A percentile compares a stretch with the other conserved stretches of the same genome.
These are phyloP conservation scores for Sus scrofa DNA, from an alignment of 2,113 vertebrate genomes.

Conservation along the genomic window DNA sequence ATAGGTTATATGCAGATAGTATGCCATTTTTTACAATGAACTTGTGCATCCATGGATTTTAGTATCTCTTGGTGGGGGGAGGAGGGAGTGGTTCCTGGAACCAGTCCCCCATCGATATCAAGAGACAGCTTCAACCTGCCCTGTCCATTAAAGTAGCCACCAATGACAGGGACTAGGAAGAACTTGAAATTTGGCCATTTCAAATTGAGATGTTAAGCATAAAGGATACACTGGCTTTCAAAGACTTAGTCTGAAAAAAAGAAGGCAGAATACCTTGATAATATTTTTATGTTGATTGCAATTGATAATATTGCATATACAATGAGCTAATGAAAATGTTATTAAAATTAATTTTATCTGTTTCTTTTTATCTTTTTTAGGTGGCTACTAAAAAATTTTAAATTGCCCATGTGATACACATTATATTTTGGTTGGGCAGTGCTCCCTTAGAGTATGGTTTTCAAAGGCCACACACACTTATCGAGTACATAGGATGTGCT, in stretches of 20 bases:
- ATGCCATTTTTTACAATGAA: not conserved
- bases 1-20: not conserved
- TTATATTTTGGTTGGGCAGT: not conserved
- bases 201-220: not conserved
- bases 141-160: not conserved
- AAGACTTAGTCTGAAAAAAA: not conserved
- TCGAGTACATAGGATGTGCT: not conserved
- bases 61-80: not conserved
- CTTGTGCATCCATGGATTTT: not conserved
- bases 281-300: not conserved
- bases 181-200: not conserved
- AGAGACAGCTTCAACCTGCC: not conserved
- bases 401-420: not conserved
- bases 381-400: slow-evolving; percentile 11
- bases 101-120: not conserved
- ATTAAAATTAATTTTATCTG: not conserved
- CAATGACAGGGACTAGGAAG: not conserved
- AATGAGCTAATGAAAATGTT: not conserved
- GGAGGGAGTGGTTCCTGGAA: not conserved
- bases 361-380: slow-evolving; percentile 4
- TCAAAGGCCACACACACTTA: not conserved
- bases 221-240: not conserved
- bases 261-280: not conserved
- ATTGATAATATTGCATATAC: not conserved
- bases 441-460: not conserved